Base-by-base conservation (phyloP, 2,888 invertebrate species). In the Bombyx huttoni region DNA sequence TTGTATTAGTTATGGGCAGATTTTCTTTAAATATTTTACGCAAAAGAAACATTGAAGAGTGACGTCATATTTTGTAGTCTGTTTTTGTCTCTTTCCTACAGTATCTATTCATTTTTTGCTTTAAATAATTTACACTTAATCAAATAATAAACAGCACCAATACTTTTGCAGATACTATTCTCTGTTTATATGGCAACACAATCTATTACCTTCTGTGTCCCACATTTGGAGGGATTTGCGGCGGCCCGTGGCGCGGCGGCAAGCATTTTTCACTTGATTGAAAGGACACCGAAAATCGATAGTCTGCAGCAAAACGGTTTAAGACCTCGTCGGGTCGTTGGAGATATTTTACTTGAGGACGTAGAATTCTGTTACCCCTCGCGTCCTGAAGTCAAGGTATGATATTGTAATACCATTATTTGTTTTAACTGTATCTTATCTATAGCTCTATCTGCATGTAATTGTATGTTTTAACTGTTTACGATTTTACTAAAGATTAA, bases 341-440 rank as follows among this genome's bases (percentile, higher is more conserved):
- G 96, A 0, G 90, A 92, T 50, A 92, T 96, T 40, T 84, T 89
- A 54, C 90, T 96, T 61, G 90, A 91, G 59, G 89, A 93, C 59
- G 90, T 96, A 1, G 85, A 91, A 62, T 96, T 96, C 69, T 89
- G 90, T 51, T 96, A 96, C 73, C 96, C 96, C 0, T 92, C 95
- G 0, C 80, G 96, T 50, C 90, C 92, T 13, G 92, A 94, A 61
- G 91, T 94, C 0, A 89, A 90, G 81, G 92, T 92, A 52, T 58
- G 55, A 10, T 40, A 40, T 8, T 40, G 8, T 47, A 40, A 40
- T 40, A 0, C 40, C 8, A 10, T 40, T 10, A 40, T 40, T 40
- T 10, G 40, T 40, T 10, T 40, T 12, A 40, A 10, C 40, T 40
- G 40, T 40, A 40, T 1, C 1, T 24, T 24, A 24, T 24, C 24